Conservation (phyloP, 2,113 vertebrate species). For the Balaeniceps rex region DNA sequence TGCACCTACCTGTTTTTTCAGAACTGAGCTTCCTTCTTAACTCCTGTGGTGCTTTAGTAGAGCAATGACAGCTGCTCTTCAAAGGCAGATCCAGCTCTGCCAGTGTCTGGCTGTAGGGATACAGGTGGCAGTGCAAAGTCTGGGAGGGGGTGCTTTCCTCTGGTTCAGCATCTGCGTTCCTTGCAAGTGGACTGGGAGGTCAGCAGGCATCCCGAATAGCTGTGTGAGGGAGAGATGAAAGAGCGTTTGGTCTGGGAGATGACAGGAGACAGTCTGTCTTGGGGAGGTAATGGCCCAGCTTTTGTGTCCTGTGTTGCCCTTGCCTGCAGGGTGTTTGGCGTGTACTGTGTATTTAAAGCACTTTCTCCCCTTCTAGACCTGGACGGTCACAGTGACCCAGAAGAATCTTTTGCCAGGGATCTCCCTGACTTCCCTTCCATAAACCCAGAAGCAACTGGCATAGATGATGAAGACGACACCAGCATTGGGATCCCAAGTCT, state of each 20-base stretch:
- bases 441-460: conserved; percentile 84
- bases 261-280: background rate
- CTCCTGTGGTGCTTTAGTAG: background rate
- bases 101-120: background rate
- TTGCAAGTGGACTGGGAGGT: background rate
- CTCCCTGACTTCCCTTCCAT: conserved; percentile 96
- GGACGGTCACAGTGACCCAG: conserved; percentile 92
- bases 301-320: background rate
- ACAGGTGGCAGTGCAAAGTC: background rate
- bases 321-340: background rate
- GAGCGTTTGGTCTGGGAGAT: background rate
- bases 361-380: conserved; percentile 74
- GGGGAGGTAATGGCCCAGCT: background rate
- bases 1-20: background rate
- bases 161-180: background rate
- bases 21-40: background rate
- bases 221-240: too few relatives aligned
- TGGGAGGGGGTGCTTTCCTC: background rate
- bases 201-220: background rate
- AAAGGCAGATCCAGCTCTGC: background rate
- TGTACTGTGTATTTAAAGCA: background rate
- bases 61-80: background rate
- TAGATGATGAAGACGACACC: conserved; percentile 95
- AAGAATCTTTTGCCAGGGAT: conserved; percentile 93
- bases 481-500: conserved; percentile 92